Percentiles rank a stretch among this genome's conserved stretches.
These are phyloP conservation scores for Trypoxylus dichotomus DNA, from an alignment of 1,140 invertebrate genomes.

Conservation along the genomic window DNA sequence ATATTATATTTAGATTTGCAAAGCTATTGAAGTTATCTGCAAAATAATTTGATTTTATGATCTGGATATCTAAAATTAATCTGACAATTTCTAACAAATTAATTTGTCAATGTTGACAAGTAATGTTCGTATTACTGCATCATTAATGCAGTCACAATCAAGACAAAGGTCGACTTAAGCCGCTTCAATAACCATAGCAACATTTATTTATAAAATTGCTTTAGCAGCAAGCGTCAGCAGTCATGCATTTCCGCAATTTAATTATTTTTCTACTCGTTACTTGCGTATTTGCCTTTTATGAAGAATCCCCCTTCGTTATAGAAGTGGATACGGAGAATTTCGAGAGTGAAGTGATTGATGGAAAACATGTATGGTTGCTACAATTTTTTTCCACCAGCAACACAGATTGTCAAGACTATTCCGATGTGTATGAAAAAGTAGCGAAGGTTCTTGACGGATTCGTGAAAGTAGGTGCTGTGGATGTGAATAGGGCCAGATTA, in stretches of 20 bases:
- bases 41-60: no score
- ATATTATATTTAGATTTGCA: no score
- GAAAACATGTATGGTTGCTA: neutral
- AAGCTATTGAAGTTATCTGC: no score
- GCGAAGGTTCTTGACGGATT: neutral
- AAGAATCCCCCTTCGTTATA: neutral
- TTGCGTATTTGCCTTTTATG: neutral
- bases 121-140: no score
- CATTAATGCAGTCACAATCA: neutral
- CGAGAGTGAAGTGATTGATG: neutral
- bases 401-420: neutral
- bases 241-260: neutral
- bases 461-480: neutral
- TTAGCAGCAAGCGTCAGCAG: neutral
- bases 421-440: conserved; percentile 4
- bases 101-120: no score
- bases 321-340: neutral
- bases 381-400: neutral
- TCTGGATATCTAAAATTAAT: no score
- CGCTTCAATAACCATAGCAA: neutral
- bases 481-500: neutral
- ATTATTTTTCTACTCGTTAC: neutral
- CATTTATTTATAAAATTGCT: neutral
- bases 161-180: neutral
- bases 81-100: no score